Base-by-base conservation (phyloP, 1,140 invertebrate genomes). In the Philopotamus ludificatus region DNA sequence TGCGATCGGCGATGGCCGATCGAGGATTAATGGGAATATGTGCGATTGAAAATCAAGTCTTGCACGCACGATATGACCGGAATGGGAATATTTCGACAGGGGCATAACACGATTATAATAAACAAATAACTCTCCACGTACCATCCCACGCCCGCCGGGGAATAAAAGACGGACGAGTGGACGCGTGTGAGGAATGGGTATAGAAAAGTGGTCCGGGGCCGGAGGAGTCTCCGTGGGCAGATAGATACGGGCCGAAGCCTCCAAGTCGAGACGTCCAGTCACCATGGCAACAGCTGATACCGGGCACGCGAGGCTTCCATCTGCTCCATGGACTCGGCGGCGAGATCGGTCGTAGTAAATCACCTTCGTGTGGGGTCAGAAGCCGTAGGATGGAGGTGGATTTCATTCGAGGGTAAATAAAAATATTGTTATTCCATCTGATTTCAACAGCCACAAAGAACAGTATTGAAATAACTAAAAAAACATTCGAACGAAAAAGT, bases 181-280 rank as follows among this genome's bases (percentile, higher is more conserved):
- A 7, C 44, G 44, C 18, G 7, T 39, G n/a, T 39, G 34, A 39
- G n/a, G 34, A 39, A n/a, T 8, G 34, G n/a, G 34, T 39, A 39
- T 8, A 39, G 34, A 39, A 39, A 39, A n/a, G n/a, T n/a, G n/a
- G n/a, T n/a, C n/a, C n/a, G n/a, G n/a, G n/a, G n/a, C 34, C 8
- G 34, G 34, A 8, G 34, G 34, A 39, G 34, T 8, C 7, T 39
- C 8, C 34, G n/a, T n/a, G n/a, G n/a, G n/a, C n/a, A n/a, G n/a
- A n/a, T n/a, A n/a, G n/a, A n/a, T 39, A 39, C 34, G 18, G 10
- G 10, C 18, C 10, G 18, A 47, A 47, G 44, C 44, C 44, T 47
- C 44, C 44, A 16, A 47, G 44, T 47, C 44, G 44, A 47, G 18
- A 47, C 7, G 44, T 47, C 28, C 18, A 47, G 44, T 47, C 44